Evolutionary conservation across 2,113 vertebrate genomes (phyloP).

Genomic region (Gallinago jamesoni): DNA sequence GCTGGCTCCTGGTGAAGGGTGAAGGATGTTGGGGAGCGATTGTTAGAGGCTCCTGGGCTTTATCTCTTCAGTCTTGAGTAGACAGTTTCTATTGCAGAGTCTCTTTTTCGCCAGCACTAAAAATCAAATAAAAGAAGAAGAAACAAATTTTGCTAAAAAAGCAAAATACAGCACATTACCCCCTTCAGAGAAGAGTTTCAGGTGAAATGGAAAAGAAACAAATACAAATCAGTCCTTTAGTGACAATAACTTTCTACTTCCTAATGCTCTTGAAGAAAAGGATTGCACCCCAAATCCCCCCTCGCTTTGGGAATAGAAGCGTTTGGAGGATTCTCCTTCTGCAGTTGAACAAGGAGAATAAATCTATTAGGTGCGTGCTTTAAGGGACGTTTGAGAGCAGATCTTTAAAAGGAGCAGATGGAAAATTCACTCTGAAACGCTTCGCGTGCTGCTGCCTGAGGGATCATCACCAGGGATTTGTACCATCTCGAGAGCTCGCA

Average conservation of each 20-base stretch:
- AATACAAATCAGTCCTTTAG: neutral
- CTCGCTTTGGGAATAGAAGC: neutral
- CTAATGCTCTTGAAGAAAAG: neutral
- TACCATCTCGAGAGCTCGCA: neutral
- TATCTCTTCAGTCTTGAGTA: neutral
- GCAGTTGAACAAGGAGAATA: neutral
- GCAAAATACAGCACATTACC: neutral
- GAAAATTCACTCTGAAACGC: neutral
- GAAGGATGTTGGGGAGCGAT: neutral
- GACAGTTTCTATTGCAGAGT: neutral
- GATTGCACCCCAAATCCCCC: neutral
- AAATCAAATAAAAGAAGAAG: neutral
- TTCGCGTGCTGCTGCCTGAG: neutral
- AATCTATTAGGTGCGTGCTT: neutral
- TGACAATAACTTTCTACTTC: neutral
- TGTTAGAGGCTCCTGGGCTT: neutral
- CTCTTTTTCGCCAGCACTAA: neutral
- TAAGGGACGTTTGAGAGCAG: neutral
- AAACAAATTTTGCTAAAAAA: neutral
- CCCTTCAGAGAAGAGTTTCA: neutral
- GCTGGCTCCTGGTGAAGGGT: neutral
- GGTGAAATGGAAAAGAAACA: neutral
- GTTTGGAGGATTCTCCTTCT: neutral
- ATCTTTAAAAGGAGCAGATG: neutral
- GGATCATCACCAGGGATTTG: neutral